phyloP scores from a whole-genome alignment of 2,888 invertebrate genomes.

The Chloroclysta siterata region DNA sequence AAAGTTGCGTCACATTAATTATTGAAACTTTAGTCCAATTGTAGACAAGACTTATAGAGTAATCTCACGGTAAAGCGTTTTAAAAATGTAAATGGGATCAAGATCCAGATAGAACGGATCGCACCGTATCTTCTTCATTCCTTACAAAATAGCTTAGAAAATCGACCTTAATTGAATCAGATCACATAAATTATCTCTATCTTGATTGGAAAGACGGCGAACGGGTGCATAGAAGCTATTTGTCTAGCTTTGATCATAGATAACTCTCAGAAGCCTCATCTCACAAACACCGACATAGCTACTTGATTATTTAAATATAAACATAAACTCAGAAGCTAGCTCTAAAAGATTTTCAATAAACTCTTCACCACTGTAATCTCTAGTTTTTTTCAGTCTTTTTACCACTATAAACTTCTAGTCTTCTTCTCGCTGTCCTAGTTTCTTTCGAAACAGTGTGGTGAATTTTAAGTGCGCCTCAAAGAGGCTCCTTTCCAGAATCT shows the following conservation, averaged over 20 bases:
- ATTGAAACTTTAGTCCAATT: slow-evolving; percentile 15
- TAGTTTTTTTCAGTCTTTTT: too few relatives aligned
- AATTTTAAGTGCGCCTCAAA: too few relatives aligned
- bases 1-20: neutral
- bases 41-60: neutral
- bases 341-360: too few relatives aligned
- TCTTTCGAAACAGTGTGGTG: too few relatives aligned
- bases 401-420: too few relatives aligned
- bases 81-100: slow-evolving; percentile 24
- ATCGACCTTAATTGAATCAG: slow-evolving; percentile 29
- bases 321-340: too few relatives aligned
- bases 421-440: too few relatives aligned
- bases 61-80: slow-evolving; percentile 12
- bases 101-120: slow-evolving; percentile 18
- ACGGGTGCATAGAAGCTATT: slow-evolving; percentile 25
- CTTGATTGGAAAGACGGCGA: slow-evolving; percentile 23
- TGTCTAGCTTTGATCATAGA: slow-evolving; percentile 21
- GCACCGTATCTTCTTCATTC: slow-evolving; percentile 27
- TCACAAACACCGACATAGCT: neutral
- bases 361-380: too few relatives aligned
- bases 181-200: slow-evolving; percentile 30
- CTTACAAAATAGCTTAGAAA: slow-evolving; percentile 23
- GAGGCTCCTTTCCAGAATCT: too few relatives aligned
- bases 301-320: too few relatives aligned
- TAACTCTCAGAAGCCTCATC: slow-evolving; percentile 6